Evolutionary conservation across 35 echinoderm and acorn worm species (phyloP).

Genomic region (Apostichopus japonicus): DNA sequence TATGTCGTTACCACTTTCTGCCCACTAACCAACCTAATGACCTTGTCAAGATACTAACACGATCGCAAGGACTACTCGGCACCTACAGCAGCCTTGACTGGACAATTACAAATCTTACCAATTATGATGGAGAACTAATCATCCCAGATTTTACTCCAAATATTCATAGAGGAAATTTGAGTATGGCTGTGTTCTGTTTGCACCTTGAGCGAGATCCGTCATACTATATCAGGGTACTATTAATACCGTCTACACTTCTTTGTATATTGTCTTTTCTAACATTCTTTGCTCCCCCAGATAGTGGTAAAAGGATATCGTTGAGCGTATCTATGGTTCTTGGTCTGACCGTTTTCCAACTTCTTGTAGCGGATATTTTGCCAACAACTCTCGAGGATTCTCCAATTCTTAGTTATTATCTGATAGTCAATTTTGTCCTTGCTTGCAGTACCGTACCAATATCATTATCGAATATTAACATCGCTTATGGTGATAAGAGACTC

Average conservation of each 20-base stretch:
- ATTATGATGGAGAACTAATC: background rate
- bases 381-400: background rate
- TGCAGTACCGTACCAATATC: background rate
- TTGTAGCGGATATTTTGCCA: background rate
- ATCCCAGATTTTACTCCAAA: background rate
- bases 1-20: background rate
- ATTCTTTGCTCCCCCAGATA: background rate
- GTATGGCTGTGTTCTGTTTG: background rate
- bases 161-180: background rate
- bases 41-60: background rate
- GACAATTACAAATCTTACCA: background rate
- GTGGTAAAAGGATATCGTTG: background rate
- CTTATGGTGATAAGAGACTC: background rate
- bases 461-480: conserved; percentile 7
- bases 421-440: background rate
- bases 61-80: background rate
- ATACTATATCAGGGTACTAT: background rate
- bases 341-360: conserved; percentile 17
- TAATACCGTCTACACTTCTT: background rate
- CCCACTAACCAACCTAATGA: background rate
- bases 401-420: background rate
- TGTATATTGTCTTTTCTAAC: background rate
- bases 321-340: background rate
- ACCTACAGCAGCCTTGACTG: background rate
- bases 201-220: background rate